Conservation (phyloP, 2,888 invertebrate species). For the Mythimna lalbum region DNA sequence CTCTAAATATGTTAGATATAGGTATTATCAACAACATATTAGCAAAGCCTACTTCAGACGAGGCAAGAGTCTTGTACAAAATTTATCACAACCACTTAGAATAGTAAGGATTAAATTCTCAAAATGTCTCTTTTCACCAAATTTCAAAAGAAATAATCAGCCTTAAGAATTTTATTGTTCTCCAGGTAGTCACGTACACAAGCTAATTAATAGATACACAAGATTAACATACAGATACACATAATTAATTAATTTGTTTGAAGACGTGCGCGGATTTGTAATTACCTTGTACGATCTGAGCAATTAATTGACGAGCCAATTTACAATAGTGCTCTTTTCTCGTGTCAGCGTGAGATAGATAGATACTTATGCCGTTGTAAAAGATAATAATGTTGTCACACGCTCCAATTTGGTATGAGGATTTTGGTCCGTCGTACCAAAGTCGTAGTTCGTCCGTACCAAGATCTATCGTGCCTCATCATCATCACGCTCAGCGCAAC, state of each 20-base stretch:
- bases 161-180: not conserved
- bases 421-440: too few relatives aligned
- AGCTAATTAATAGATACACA: constrained; percentile 4
- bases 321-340: not conserved
- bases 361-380: not conserved
- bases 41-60: too few relatives aligned
- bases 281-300: constrained; percentile 17
- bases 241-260: constrained; percentile 49
- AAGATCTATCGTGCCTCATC: too few relatives aligned
- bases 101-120: too few relatives aligned
- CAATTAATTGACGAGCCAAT: constrained; percentile 6
- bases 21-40: too few relatives aligned
- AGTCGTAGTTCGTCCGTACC: too few relatives aligned
- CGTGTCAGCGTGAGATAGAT: not conserved
- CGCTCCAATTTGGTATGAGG: too few relatives aligned
- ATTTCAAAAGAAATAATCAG: not conserved
- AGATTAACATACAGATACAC: constrained; percentile 7
- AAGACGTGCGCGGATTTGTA: constrained; percentile 27
- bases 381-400: too few relatives aligned
- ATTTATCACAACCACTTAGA: too few relatives aligned
- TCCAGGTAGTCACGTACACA: not conserved
- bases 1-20: too few relatives aligned
- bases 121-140: not conserved
- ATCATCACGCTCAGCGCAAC: too few relatives aligned
- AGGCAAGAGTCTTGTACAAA: too few relatives aligned